Evolutionary conservation across 2,113 vertebrate species (phyloP).

Genomic region (Dryoscopus gambensis): DNA sequence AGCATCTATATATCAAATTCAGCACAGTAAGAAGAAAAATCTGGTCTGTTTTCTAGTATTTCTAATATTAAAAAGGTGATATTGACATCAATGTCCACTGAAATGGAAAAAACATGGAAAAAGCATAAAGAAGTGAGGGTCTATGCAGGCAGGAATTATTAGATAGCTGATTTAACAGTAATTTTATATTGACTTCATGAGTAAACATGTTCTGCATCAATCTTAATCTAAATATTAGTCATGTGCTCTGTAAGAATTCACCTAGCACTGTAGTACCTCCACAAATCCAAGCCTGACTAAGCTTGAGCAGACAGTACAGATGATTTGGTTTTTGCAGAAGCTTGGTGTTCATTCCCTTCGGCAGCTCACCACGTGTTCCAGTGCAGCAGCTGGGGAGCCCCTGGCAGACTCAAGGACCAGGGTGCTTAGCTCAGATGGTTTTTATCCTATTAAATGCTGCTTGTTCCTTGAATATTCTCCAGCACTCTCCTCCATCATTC

Average conservation of each 20-base stretch:
- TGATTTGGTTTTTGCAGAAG: not conserved
- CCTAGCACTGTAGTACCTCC: not conserved
- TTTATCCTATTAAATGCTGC: not conserved
- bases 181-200: not conserved
- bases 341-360: rapidly evolving
- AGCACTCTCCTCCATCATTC: not conserved
- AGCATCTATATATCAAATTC: not conserved
- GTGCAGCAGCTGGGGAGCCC: not conserved
- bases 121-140: not conserved
- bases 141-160: not conserved
- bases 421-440: not conserved
- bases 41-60: not conserved
- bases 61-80: not conserved
- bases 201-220: not conserved
- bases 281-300: not conserved
- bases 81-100: not conserved
- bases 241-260: not conserved
- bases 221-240: not conserved
- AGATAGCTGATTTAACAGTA: not conserved
- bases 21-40: not conserved
- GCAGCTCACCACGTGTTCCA: rapidly evolving
- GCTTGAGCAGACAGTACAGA: not conserved
- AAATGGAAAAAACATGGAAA: not conserved
- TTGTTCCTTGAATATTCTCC: not conserved
- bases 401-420: not conserved